phyloP scores from a whole-genome alignment of 2,888 invertebrate genomes.

The Pogonocherus hispidulus region DNA sequence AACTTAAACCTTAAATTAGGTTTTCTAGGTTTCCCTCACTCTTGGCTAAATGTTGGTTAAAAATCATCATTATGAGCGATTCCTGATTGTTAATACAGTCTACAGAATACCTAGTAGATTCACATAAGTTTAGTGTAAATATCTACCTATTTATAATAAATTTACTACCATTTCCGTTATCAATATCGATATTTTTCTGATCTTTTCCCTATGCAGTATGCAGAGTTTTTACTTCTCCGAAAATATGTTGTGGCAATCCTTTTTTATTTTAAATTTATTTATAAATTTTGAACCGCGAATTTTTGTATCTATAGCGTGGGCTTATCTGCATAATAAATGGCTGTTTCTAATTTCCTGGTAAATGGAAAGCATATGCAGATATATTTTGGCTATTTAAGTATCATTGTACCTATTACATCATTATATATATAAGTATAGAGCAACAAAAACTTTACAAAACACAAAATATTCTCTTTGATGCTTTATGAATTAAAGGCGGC shows the following conservation, averaged over 20 bases:
- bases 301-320: not conserved
- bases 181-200: too few species aligned
- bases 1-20: too few species aligned
- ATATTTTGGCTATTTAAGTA: not conserved
- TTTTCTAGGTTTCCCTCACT: too few species aligned
- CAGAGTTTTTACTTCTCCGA: not conserved
- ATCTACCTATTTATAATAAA: too few species aligned
- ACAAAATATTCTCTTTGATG: constrained; percentile 1
- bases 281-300: not conserved
- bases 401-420: not conserved
- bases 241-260: not conserved
- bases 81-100: too few species aligned
- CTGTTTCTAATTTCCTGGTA: not conserved
- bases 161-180: too few species aligned
- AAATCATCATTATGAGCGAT: too few species aligned
- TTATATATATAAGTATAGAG: not conserved
- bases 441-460: not conserved
- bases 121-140: too few species aligned
- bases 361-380: not conserved
- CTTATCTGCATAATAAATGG: not conserved
- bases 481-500: not conserved
- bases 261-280: not conserved
- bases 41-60: too few species aligned
- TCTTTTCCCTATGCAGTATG: too few species aligned
- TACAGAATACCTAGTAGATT: too few species aligned